Evolutionary conservation across 53 echinoderm and acorn worm genomes (phyloP), one percentile per base, ranked within the genome.

Genomic region (Henricia sp.): DNA sequence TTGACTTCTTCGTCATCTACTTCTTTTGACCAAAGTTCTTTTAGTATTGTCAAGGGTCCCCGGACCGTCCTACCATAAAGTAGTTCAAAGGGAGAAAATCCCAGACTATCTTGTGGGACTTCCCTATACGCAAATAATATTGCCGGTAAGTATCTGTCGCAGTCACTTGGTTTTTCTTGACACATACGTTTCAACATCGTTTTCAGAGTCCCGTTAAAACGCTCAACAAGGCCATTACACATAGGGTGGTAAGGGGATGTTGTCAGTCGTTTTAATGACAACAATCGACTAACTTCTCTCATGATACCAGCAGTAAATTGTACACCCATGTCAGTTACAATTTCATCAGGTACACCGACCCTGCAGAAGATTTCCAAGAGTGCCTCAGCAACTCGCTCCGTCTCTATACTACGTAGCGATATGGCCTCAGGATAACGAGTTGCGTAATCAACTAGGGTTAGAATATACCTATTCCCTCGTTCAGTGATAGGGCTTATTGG

Each of bases 1-100:
- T n/a, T n/a, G n/a, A n/a, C n/a, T n/a, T n/a, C n/a, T n/a, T n/a
- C n/a, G n/a, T n/a, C n/a, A n/a, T n/a, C n/a, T n/a, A n/a, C n/a
- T 30, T 41, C 48, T n/a, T n/a, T n/a, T 20, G 90, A 75, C 76
- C 85, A 89, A 8, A 89, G 38, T 85, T 74, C 89, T 28, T 72
- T 58, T 11, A 85, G 68, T 17, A 89, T 84, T n/a, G 59, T 30
- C 63, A 84, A 72, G 16, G 89, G 89, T 32, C 89, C 89, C 24
- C 89, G 23, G 3, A 88, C 85, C 5, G 68, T 77, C 2, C 77
- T 48, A 29, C 84, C 85, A 68, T 56, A 90, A 46, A 86, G 3
- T 11, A 86, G 51, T 56, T 90, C 63, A 29, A 90, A 90, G 16
- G 85, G 90, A 12, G 90, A 55, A 51, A 77, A 90, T 14, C 90